Percentiles rank a stretch among this genome's conserved stretches.
Evolutionary conservation across 53 echinoderm and acorn worm species (phyloP).

Genomic region (Patiria pectinifera): DNA sequence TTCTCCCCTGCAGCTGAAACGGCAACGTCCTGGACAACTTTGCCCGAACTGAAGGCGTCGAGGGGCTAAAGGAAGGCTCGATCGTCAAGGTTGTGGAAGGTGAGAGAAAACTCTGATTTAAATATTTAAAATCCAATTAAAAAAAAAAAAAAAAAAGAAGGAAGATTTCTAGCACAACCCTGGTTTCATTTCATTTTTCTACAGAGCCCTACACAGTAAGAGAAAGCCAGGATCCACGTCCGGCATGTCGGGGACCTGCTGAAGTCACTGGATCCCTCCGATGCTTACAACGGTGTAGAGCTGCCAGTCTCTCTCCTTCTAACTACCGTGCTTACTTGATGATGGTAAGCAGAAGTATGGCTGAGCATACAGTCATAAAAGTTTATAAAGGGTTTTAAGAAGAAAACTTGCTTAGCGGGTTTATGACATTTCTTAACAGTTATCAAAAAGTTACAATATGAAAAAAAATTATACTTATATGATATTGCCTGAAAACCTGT

Average conservation of each 20-base stretch:
- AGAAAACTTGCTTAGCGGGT: too few species aligned
- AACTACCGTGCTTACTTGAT: constrained; percentile 80
- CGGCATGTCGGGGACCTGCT: constrained; percentile 90
- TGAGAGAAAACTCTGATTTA: constrained; percentile 5
- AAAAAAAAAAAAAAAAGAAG: too few species aligned
- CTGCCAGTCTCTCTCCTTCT: constrained; percentile 95
- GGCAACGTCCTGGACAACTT: constrained; percentile 96
- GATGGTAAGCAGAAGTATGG: constrained; percentile 76
- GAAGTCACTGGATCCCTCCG: constrained; percentile 85
- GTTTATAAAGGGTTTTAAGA: too few species aligned
- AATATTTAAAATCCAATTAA: too few species aligned
- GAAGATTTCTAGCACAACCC: too few species aligned
- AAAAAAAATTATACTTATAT: too few species aligned
- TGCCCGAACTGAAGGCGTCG: constrained; percentile 94
- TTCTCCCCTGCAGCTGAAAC: constrained; percentile 96
- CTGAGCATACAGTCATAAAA: background rate
- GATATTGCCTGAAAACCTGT: too few species aligned
- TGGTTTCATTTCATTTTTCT: background rate
- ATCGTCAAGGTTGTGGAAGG: constrained; percentile 98
- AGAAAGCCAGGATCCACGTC: constrained; percentile 93
- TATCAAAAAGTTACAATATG: too few species aligned
- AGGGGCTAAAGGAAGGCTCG: constrained; percentile 90
- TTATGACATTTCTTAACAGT: too few species aligned
- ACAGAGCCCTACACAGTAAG: constrained; percentile 97
- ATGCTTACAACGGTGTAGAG: constrained; percentile 96